Percentiles rank a stretch among this genome's conserved stretches.
Evolutionary conservation across 2,113 vertebrate species (phyloP).

Genomic region (Burhinus oedicnemus): DNA sequence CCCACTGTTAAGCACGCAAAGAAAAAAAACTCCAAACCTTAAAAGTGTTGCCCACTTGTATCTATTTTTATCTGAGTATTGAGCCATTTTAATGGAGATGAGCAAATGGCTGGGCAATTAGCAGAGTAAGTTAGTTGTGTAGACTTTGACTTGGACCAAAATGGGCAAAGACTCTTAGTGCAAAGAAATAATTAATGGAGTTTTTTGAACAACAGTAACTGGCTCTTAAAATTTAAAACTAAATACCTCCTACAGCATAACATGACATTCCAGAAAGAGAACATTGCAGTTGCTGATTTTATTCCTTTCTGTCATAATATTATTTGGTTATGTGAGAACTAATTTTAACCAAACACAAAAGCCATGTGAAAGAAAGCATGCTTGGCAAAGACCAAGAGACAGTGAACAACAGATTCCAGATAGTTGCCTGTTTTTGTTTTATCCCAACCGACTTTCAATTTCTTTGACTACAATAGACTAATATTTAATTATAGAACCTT

Average conservation of each 20-base stretch:
- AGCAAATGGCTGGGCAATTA: background rate
- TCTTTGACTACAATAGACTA: conserved; percentile 1
- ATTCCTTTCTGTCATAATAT: background rate
- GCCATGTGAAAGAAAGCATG: background rate
- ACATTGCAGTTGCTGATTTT: background rate
- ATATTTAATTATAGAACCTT: background rate
- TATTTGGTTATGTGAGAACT: background rate
- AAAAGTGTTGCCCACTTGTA: conserved; percentile 22
- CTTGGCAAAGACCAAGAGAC: background rate
- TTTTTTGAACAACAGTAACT: background rate
- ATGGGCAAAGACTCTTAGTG: background rate
- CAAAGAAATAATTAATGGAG: background rate
- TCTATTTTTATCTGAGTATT: conserved; percentile 47
- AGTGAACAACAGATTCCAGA: conserved; percentile 4
- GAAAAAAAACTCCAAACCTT: background rate
- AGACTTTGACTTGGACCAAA: background rate
- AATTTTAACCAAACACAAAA: conserved; percentile 15
- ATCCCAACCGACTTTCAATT: background rate
- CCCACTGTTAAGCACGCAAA: conserved; percentile 19
- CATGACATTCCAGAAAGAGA: background rate
- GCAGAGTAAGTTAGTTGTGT: background rate
- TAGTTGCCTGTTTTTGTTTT: background rate
- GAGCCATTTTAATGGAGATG: conserved; percentile 32
- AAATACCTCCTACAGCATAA: background rate
- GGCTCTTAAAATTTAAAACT: background rate